These are phyloP conservation scores for Galaxea fascicularis DNA, from an alignment of 92 coral and sea anemone species.

Conservation along the genomic window DNA sequence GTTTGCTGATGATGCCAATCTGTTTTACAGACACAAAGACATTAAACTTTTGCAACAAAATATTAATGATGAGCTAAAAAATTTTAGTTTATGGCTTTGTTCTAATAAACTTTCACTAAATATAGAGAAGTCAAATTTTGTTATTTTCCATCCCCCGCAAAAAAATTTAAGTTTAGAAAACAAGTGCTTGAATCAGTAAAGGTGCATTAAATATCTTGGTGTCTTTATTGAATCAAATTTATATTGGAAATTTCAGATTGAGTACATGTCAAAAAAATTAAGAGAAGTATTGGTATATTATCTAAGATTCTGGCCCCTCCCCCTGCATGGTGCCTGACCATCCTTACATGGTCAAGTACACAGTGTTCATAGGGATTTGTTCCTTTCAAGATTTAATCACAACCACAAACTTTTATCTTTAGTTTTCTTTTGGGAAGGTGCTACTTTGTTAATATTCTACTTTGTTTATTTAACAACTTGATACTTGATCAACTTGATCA, in stretches of 20 bases:
- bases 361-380: too few species aligned
- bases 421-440: too few species aligned
- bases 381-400: too few species aligned
- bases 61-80: neutral
- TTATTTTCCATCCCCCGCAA: neutral
- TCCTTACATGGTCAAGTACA: too few species aligned
- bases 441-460: too few species aligned
- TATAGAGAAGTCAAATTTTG: too few species aligned
- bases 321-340: too few species aligned
- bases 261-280: too few species aligned
- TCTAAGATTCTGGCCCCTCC: neutral
- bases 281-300: neutral
- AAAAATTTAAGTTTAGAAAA: neutral
- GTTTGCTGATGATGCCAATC: too few species aligned
- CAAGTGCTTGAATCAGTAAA: neutral
- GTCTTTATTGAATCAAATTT: neutral
- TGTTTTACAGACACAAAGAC: conserved; percentile 22
- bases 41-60: neutral
- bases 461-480: too few species aligned
- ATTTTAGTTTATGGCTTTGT: neutral
- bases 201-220: conserved; percentile 3
- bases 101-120: neutral
- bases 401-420: too few species aligned
- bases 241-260: neutral
- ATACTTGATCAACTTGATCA: too few species aligned